A percentile compares a stretch with the other conserved stretches of the same genome.
These are phyloP conservation scores for Heteromormyrus szaboi DNA, from an alignment of 2,797 vertebrate genomes.

Conservation along the genomic window DNA sequence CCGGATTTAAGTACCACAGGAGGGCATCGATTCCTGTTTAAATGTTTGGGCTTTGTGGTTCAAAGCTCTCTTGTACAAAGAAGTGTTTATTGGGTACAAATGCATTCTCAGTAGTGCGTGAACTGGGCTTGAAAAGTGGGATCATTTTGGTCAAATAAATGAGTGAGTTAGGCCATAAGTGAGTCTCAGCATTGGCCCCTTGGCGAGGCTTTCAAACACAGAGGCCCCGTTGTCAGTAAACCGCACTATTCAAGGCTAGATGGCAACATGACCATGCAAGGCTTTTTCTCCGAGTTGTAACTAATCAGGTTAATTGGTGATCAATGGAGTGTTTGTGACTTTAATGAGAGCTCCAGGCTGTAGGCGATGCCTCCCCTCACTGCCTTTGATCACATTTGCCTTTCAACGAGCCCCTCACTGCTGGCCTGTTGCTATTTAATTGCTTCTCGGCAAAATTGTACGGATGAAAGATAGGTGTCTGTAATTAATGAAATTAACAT, in stretches of 20 bases:
- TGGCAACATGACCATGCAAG: conserved; percentile 66
- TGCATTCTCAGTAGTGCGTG: not conserved
- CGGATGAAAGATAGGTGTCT: conserved; percentile 98
- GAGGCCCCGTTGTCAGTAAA: conserved; percentile 72
- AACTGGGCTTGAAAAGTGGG: not conserved
- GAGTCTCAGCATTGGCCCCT: conserved; percentile 55
- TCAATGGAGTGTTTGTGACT: conserved; percentile 87
- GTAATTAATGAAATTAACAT: conserved; percentile 99
- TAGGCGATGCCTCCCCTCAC: conserved; percentile 80
- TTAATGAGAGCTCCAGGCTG: conserved; percentile 88
- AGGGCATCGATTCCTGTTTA: conserved; percentile 42
- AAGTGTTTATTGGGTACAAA: conserved; percentile 37
- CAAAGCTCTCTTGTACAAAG: conserved; percentile 34
- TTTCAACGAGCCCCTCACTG: conserved; percentile 63
- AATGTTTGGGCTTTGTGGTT: conserved; percentile 34
- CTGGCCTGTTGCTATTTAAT: conserved; percentile 87
- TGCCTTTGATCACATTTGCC: conserved; percentile 90
- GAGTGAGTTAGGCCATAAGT: conserved; percentile 49
- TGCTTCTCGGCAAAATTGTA: conserved; percentile 93
- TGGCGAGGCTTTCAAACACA: conserved; percentile 63
- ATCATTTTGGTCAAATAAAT: conserved; percentile 12
- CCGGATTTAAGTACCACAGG: not conserved
- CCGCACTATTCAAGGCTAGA: conserved; percentile 70
- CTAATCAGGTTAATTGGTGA: conserved; percentile 99
- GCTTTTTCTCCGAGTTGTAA: conserved; percentile 82